Evolutionary conservation across 2,888 invertebrate genomes (phyloP).

Genomic region (Heliothis peltigera): DNA sequence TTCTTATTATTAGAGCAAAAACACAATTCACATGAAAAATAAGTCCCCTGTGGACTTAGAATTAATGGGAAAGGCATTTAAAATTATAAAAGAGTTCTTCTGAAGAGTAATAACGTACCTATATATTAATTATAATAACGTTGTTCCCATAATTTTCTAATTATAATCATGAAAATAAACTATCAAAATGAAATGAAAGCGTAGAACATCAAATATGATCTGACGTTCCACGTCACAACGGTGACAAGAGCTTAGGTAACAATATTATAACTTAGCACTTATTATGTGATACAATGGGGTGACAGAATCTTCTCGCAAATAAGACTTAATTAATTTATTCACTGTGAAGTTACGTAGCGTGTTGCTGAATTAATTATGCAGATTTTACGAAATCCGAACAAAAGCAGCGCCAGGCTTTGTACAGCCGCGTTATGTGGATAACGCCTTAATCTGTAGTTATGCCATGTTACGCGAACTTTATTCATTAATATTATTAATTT

Average conservation of each 20-base stretch:
- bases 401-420: constrained; percentile 64
- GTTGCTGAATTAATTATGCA: constrained; percentile 82
- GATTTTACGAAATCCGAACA: constrained; percentile 73
- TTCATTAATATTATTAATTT: constrained; percentile 46
- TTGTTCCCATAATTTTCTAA: constrained; percentile 6
- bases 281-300: constrained; percentile 68
- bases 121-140: too few relatives aligned
- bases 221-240: constrained; percentile 35
- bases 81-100: constrained; percentile 11
- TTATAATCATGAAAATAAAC: constrained; percentile 33
- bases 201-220: constrained; percentile 26
- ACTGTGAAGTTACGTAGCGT: constrained; percentile 81
- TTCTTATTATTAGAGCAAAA: not conserved
- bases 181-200: constrained; percentile 46
- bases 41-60: not conserved
- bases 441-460: constrained; percentile 58
- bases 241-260: constrained; percentile 60
- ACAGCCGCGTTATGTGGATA: constrained; percentile 54
- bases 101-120: too few relatives aligned
- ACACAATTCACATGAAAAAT: not conserved
- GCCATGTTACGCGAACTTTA: constrained; percentile 44
- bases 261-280: constrained; percentile 63
- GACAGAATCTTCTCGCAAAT: constrained; percentile 74
- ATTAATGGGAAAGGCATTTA: constrained; percentile 6
- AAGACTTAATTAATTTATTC: constrained; percentile 84